These are phyloP conservation scores for Anguilla obscura DNA, from an alignment of 2,797 vertebrate species.

Conservation along the genomic window DNA sequence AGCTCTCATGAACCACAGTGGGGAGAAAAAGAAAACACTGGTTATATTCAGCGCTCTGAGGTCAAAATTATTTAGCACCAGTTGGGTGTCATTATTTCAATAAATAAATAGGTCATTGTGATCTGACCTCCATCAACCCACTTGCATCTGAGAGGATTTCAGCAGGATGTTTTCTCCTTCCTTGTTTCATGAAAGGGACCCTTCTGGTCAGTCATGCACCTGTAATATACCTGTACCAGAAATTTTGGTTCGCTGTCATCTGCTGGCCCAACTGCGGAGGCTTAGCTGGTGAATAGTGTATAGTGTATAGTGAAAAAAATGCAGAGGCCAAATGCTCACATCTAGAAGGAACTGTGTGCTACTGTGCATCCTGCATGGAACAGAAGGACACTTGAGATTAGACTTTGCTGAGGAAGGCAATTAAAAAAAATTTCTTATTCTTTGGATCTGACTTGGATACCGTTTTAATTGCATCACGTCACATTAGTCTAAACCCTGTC, in stretches of 20 bases:
- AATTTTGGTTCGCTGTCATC: background rate
- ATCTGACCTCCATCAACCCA: background rate
- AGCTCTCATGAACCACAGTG: constrained; percentile 24
- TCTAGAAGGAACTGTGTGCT: background rate
- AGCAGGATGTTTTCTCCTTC: too few species aligned
- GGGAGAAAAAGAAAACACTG: constrained; percentile 24
- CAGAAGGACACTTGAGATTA: background rate
- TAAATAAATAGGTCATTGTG: background rate
- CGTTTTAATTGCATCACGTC: background rate
- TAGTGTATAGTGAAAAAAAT: background rate
- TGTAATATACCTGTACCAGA: background rate
- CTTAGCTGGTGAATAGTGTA: background rate
- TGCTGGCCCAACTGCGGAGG: background rate
- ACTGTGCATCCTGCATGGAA: background rate
- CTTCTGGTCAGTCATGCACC: too few species aligned
- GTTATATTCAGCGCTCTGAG: constrained; percentile 39
- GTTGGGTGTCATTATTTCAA: background rate
- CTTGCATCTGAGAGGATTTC: background rate
- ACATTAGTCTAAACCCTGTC: background rate
- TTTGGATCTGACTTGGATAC: background rate
- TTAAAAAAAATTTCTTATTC: background rate
- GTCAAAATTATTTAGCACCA: constrained; percentile 46
- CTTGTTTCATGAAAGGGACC: too few species aligned
- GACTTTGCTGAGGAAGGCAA: background rate
- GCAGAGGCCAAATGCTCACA: background rate